Base-by-base conservation (phyloP, 2,888 invertebrate species). In the Acholoe squamosa region DNA sequence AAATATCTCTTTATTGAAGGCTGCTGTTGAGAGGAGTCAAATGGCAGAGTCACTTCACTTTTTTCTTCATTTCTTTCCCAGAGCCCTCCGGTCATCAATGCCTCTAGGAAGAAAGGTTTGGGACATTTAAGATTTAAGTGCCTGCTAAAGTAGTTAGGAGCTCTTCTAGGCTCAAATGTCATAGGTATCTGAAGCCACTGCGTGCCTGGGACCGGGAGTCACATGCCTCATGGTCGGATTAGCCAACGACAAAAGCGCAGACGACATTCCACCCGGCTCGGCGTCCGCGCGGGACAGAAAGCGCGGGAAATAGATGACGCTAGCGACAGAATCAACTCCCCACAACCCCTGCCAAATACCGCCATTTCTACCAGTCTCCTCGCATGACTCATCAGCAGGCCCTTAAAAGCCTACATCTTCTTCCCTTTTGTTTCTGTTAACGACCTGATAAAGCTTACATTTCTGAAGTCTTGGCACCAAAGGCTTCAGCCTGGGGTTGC, bases 111-210 rank as follows among this genome's bases (percentile, higher is more conserved):
- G 71, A 71, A 61, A 61, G 22, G 43, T 0, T 61, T 61, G 61
- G 14, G 61, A 71, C 71, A 71, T 71, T 71, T 71, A 71, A 71
- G 71, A 71, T 7, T 28, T 71, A 71, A 71, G 71, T 71, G 71
- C 3, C 71, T 1, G 25, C 14, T 71, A 28, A 71, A 71, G 71
- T 71, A 28, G 71, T 61, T n/a, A 25, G n/a, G 25, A 71, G 28
- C 28, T n/a, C 3, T 19, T 3, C 25, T 14, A 71, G 14, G 31
- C 71, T 71, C 5, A 71, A 71, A 71, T 71, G 71, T 71, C 71
- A 71, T 22, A 71, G 71, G 71, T 71, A 71, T 71, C 71, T 71
- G 3, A 1, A 25, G 7, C 61, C 25, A 25, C 71, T 14, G 25
- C 25, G 71, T 71, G 71, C 71, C 71, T 71, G 71, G 71, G 71